Evolutionary conservation across 2,797 vertebrate species (phyloP).

Genomic region (Pipistrellus pygmaeus): DNA sequence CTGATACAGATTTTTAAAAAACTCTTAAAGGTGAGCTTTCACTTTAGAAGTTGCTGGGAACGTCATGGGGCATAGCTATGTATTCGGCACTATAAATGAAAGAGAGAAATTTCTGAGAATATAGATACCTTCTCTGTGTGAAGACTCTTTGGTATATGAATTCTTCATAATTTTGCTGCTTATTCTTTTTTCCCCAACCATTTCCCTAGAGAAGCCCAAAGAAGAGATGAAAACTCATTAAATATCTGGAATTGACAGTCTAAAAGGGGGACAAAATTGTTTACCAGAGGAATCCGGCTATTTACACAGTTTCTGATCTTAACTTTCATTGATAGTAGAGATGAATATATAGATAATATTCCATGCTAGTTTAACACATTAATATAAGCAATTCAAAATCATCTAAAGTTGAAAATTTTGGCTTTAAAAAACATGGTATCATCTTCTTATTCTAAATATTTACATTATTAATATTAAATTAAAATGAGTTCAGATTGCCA

Average conservation of each 20-base stretch:
- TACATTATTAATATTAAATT: slow-evolving; percentile 61
- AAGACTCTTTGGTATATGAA: not conserved
- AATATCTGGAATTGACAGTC: slow-evolving; percentile 41
- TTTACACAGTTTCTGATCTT: slow-evolving; percentile 58
- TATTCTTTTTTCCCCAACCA: not conserved
- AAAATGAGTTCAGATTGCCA: slow-evolving; percentile 41
- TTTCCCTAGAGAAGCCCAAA: not conserved
- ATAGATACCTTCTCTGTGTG: not conserved
- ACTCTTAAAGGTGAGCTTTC: slow-evolving; percentile 29
- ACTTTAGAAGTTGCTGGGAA: not conserved
- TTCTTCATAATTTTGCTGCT: slow-evolving; percentile 41
- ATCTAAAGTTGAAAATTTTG: slow-evolving; percentile 30
- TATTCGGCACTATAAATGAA: not conserved
- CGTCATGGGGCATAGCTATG: not conserved
- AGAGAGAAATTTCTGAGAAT: not conserved
- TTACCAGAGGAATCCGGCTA: slow-evolving; percentile 20
- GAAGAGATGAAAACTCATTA: slow-evolving; percentile 26
- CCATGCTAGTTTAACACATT: not conserved
- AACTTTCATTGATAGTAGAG: slow-evolving; percentile 10
- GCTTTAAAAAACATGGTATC: slow-evolving; percentile 36
- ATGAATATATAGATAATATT: slow-evolving; percentile 32
- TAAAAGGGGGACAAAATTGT: slow-evolving; percentile 20
- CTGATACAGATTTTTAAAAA: not conserved
- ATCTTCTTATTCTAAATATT: slow-evolving; percentile 50
- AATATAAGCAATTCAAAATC: slow-evolving; percentile 5